Evolutionary conservation across 2,113 vertebrate genomes (phyloP).

Genomic region (Prionailurus viverrinus): DNA sequence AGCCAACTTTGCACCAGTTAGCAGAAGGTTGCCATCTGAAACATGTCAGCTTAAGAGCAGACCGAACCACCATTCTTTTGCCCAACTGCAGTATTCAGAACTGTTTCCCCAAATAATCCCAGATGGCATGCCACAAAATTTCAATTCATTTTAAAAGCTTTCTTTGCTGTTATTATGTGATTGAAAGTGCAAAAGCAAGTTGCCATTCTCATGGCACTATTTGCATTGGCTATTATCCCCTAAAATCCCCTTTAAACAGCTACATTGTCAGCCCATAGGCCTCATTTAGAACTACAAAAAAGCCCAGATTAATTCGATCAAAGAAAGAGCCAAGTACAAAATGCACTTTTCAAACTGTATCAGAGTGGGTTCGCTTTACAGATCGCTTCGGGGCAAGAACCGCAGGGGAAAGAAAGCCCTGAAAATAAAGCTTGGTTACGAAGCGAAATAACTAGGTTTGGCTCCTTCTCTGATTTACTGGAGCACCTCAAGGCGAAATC

Average conservation of each 20-base stretch:
- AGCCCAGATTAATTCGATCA: constrained; percentile 92
- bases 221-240: constrained; percentile 92
- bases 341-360: constrained; percentile 93
- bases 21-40: constrained; percentile 90
- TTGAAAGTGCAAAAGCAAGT: constrained; percentile 90
- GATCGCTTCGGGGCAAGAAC: constrained; percentile 85
- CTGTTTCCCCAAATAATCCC: constrained; percentile 91
- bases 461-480: constrained; percentile 78
- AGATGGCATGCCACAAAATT: constrained; percentile 92
- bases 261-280: constrained; percentile 91
- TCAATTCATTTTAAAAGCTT: constrained; percentile 92
- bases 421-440: constrained; percentile 83
- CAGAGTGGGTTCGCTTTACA: constrained; percentile 90
- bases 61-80: constrained; percentile 86
- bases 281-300: constrained; percentile 92
- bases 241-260: constrained; percentile 93
- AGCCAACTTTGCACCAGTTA: constrained; percentile 88
- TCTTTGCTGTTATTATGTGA: constrained; percentile 90
- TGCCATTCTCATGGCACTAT: constrained; percentile 92
- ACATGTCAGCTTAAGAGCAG: constrained; percentile 89
- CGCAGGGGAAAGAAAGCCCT: constrained; percentile 68
- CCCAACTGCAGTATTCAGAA: constrained; percentile 88
- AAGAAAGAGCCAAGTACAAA: constrained; percentile 92
- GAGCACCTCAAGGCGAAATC: constrained; percentile 75
- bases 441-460: constrained; percentile 81